phyloP scores from a whole-genome alignment of 2,797 vertebrate genomes.

The Setipinna tenuifilis region DNA sequence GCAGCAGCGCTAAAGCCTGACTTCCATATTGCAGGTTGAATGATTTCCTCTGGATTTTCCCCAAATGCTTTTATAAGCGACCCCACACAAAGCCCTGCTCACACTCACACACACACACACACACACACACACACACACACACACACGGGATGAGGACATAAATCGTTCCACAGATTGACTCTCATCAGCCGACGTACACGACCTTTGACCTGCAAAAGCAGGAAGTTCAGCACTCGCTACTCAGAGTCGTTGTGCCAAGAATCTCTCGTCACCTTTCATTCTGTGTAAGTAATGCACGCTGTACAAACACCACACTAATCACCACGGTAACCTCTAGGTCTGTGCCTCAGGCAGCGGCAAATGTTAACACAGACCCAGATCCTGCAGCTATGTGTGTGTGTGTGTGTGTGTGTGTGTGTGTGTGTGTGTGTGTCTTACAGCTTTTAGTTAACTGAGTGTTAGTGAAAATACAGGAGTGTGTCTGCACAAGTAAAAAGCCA shows the following conservation, averaged over 20 bases:
- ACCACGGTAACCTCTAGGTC: neutral
- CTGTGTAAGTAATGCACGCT: neutral
- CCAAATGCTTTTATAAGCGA: neutral
- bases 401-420: neutral
- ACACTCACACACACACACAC: neutral
- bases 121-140: neutral
- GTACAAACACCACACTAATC: neutral
- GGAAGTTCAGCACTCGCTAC: neutral
- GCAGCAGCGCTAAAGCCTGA: neutral
- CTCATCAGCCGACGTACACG: neutral
- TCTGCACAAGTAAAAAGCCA: neutral
- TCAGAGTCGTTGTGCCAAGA: neutral
- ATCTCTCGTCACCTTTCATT: neutral
- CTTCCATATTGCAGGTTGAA: neutral
- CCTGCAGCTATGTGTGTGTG: neutral
- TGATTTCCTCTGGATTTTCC: neutral
- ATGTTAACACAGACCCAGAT: neutral
- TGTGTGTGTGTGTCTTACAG: neutral
- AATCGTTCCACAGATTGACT: neutral
- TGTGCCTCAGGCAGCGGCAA: neutral
- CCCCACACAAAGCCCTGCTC: neutral
- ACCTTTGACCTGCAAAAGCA: neutral
- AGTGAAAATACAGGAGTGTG: constrained; percentile 7
- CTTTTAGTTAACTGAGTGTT: neutral
- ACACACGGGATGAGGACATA: neutral